Conservation (phyloP, 2,113 vertebrate genomes). For the Ctenodactylus gundi region DNA sequence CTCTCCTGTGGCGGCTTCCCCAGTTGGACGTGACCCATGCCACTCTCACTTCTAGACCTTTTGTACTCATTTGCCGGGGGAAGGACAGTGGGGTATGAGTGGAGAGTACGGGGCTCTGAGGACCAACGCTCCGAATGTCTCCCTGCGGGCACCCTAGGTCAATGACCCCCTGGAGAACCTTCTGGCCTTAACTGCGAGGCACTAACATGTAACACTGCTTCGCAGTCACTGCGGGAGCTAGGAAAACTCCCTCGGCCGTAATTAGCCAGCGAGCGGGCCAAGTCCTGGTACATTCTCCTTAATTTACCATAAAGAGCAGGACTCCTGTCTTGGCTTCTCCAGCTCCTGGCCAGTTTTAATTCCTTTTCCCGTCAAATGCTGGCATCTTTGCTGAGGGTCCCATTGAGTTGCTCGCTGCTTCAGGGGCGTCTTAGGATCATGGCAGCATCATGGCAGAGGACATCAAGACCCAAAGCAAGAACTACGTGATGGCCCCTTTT, state of each 20-base stretch:
- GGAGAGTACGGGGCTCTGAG: neutral
- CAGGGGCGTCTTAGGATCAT: too few species aligned
- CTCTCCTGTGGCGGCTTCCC: neutral
- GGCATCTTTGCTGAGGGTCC: too few species aligned
- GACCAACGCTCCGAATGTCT: neutral
- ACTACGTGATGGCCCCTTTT: too few species aligned
- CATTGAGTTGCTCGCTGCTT: too few species aligned
- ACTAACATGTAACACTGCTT: neutral
- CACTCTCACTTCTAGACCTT: neutral
- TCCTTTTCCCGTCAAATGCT: too few species aligned
- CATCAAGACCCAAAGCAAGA: too few species aligned
- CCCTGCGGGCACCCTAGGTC: neutral
- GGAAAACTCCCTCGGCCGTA: neutral
- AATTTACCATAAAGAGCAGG: too few species aligned
- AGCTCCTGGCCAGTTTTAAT: too few species aligned
- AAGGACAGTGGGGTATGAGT: neutral
- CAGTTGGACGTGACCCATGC: neutral
- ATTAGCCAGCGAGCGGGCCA: too few species aligned
- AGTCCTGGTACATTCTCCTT: too few species aligned
- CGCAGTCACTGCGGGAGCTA: neutral
- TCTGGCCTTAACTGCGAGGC: neutral
- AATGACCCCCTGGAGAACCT: neutral
- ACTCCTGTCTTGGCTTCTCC: too few species aligned
- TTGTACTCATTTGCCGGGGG: neutral
- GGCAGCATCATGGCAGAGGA: too few species aligned